These are phyloP conservation scores for Actinemys pallida DNA, from an alignment of 2,113 vertebrate species.

Conservation along the genomic window DNA sequence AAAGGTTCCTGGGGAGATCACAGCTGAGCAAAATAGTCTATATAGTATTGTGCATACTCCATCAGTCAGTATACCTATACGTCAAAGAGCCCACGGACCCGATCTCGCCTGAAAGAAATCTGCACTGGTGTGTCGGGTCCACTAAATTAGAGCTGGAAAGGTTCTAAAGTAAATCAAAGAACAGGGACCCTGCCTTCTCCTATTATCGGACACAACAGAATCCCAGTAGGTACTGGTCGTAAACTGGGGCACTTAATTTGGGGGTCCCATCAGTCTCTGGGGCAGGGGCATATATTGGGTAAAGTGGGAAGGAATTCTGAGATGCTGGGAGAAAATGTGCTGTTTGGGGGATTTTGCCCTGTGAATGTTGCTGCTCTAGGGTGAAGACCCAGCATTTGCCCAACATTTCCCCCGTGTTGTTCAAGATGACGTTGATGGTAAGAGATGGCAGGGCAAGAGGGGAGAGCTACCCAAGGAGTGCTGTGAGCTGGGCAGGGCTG, in stretches of 20 bases:
- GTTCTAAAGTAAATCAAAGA: not conserved
- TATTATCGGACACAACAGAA: not conserved
- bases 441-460: not conserved
- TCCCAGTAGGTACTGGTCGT: not conserved
- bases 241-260: accelerated
- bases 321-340: not conserved
- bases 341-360: not conserved
- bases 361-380: not conserved
- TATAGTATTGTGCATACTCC: not conserved
- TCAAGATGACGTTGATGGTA: not conserved
- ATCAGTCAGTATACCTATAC: not conserved
- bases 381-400: not conserved
- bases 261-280: not conserved
- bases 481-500: not conserved
- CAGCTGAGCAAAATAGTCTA: not conserved
- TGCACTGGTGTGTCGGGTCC: not conserved
- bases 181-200: not conserved
- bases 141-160: not conserved
- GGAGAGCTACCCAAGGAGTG: not conserved
- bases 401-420: not conserved
- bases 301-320: accelerated
- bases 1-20: not conserved
- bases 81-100: not conserved
- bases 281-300: not conserved
- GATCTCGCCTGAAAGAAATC: not conserved